These are phyloP conservation scores for Trachelus iudaicus DNA, from an alignment of 2,888 invertebrate species.

Conservation along the genomic window DNA sequence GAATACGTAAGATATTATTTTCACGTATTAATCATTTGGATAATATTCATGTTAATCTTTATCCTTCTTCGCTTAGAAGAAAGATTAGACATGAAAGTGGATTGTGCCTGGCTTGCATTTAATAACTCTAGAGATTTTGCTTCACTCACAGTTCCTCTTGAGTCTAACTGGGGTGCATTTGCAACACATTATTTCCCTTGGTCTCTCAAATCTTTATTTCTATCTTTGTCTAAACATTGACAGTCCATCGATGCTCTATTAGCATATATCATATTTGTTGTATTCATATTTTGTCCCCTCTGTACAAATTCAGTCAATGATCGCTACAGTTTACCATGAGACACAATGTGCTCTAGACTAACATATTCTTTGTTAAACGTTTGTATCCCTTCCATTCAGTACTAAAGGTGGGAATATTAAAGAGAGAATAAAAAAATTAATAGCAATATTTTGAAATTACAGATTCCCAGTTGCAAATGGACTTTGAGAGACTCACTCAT, in stretches of 20 bases:
- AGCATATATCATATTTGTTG: slow-evolving; percentile 44
- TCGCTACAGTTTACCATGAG: not conserved
- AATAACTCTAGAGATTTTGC: slow-evolving; percentile 51
- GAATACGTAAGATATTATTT: not conserved
- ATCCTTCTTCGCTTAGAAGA: slow-evolving; percentile 16
- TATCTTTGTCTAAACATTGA: slow-evolving; percentile 23
- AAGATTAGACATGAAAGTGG: slow-evolving; percentile 33
- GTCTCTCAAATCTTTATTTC: slow-evolving; percentile 33
- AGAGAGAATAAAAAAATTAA: slow-evolving; percentile 1
- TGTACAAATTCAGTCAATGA: slow-evolving; percentile 18
- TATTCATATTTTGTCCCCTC: slow-evolving; percentile 66
- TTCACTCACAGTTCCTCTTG: slow-evolving; percentile 56
- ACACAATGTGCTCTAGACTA: not conserved
- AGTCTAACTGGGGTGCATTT: slow-evolving; percentile 68
- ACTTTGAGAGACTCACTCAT: slow-evolving; percentile 43
- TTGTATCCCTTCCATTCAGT: not conserved
- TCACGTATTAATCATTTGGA: not conserved
- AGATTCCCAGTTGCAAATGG: slow-evolving; percentile 67
- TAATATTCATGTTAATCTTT: slow-evolving; percentile 4
- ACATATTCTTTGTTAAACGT: not conserved
- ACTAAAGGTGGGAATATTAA: not conserved
- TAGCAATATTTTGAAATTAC: slow-evolving; percentile 52
- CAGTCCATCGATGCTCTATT: slow-evolving; percentile 9
- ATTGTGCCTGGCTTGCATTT: slow-evolving; percentile 44
- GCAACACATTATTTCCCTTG: slow-evolving; percentile 56